Evolutionary conservation across 2,113 vertebrate genomes (phyloP).

Genomic region (Jaculus jaculus): DNA sequence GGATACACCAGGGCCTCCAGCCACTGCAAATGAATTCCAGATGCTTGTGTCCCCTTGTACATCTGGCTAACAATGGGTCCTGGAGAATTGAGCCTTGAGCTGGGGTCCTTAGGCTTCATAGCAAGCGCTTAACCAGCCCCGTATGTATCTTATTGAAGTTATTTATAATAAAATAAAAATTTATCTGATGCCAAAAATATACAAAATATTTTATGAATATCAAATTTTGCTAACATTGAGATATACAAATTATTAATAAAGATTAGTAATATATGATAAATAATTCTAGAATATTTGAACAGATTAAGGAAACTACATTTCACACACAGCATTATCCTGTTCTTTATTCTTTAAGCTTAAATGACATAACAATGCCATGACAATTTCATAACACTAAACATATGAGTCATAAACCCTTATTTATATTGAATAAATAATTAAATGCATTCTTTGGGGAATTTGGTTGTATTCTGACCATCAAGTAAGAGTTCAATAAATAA

Average conservation of each 20-base stretch:
- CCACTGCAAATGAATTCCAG: too few relatives aligned
- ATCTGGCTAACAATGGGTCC: too few relatives aligned
- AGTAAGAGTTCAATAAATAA: neutral
- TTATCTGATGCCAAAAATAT: neutral
- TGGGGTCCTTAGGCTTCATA: too few relatives aligned
- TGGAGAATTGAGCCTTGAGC: too few relatives aligned
- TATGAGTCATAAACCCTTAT: neutral
- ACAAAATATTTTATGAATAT: neutral
- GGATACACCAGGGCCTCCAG: too few relatives aligned
- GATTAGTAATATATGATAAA: neutral
- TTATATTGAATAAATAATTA: neutral
- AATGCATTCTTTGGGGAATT: neutral
- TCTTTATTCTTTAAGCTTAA: constrained; percentile 15
- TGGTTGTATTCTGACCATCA: neutral
- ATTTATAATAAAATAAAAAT: neutral
- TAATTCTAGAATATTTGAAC: neutral
- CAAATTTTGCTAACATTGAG: neutral
- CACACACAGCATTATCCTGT: neutral
- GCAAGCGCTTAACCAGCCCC: too few relatives aligned
- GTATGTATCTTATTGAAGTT: neutral
- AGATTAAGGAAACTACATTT: neutral
- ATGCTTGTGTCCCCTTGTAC: too few relatives aligned
- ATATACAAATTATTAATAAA: neutral
- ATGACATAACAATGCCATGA: neutral
- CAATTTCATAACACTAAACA: neutral